phyloP scores from a whole-genome alignment of 2,888 invertebrate genomes.

The Amphipoea lucens region DNA sequence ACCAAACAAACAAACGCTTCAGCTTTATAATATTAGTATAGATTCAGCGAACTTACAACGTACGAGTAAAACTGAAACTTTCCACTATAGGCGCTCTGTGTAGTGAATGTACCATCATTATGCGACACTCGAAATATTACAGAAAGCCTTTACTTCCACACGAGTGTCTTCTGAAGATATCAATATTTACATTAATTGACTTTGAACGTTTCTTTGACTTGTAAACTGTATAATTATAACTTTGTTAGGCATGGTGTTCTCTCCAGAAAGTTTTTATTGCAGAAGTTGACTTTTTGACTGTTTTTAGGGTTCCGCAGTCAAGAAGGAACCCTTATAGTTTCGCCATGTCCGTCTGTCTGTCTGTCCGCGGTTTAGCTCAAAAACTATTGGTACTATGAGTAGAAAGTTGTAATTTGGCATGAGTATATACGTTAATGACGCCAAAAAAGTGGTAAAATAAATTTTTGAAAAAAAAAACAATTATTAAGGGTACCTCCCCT shows the following conservation, averaged over 20 bases:
- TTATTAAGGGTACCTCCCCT: no score
- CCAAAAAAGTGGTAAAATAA: no score
- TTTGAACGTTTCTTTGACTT: constrained; percentile 14
- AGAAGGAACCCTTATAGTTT: no score
- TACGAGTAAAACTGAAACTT: background rate
- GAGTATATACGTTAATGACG: no score
- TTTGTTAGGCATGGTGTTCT: constrained; percentile 7
- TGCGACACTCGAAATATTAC: background rate
- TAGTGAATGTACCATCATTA: constrained; percentile 11
- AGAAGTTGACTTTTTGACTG: constrained; percentile 2
- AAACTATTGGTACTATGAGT: no score
- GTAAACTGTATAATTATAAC: constrained; percentile 11
- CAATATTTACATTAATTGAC: constrained; percentile 31
- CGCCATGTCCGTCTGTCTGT: no score
- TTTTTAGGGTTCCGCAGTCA: no score
- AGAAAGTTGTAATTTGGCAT: no score
- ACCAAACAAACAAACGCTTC: no score
- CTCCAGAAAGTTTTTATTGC: constrained; percentile 18
- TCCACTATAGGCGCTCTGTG: background rate
- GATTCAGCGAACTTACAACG: constrained; percentile 11
- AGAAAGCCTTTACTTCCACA: constrained; percentile 12
- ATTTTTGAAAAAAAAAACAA: no score
- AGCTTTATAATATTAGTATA: no score
- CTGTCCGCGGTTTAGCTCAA: no score
- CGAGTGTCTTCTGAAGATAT: constrained; percentile 1